Base-by-base conservation (phyloP, 2,797 vertebrate genomes). In the Odontamblyopus rebecca region DNA sequence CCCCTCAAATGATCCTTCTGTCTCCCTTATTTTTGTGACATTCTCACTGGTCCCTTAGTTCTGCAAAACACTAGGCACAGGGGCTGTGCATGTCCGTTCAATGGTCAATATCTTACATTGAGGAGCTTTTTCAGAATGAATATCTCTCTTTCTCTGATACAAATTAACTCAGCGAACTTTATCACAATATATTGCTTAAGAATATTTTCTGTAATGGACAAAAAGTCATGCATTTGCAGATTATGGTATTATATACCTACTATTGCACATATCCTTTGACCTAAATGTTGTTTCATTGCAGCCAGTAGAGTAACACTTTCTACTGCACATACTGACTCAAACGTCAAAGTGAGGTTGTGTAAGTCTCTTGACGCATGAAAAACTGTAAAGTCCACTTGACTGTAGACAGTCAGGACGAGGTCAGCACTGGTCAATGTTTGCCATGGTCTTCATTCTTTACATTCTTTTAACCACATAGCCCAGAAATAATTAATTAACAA, bases 311-410 rank as follows among this genome's bases (percentile, higher is more conserved):
- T 48, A n/a, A 26, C 35, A 41, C 29, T 4, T 1, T 44, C 9
- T 60, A 62, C 38, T 50, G 53, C 27, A 69, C 56, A 70, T 51
- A 72, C 51, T 56, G 27, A 72, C 32, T 69, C 56, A 35, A 57
- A 79, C 71, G 54, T 80, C 80, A 85, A 32, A 35, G 2, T 35
- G 18, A 11, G 27, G 51, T 91, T 89, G 73, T 85, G 59, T 74
- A 90, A 89, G 62, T 11, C 18, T 76, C 62, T 62, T 92, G 91
- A 88, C 80, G 75, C 82, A 89, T 15, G 2, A 11, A 57, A 1
- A 16, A 19, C 76, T 69, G 48, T 71, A 79, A 90, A 90, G 84
- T 89, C 78, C 68, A 12, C 16, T 68, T n/a, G 41, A 26, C 44
- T 16, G 13, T 48, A 53, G 72, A 15, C 72, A 51, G 0, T 66